Conservation (phyloP, 2,113 vertebrate species). For the Meriones unguiculatus region DNA sequence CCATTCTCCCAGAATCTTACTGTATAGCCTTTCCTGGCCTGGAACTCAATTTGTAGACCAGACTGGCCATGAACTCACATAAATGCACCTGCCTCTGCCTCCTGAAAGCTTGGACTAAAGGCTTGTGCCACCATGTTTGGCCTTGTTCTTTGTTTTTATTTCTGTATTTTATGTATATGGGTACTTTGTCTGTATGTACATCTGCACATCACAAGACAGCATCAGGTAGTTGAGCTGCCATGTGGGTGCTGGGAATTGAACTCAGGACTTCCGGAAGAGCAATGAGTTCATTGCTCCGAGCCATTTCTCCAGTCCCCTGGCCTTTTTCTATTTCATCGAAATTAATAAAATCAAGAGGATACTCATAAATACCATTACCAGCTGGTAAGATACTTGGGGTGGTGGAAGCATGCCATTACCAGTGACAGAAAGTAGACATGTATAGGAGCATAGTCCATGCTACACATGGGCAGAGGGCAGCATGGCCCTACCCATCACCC, state of each 20-base stretch:
- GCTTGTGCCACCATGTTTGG: not conserved
- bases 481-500: not conserved
- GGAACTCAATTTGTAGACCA: not conserved
- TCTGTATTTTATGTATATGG: no score
- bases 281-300: no score
- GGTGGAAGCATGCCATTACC: not conserved
- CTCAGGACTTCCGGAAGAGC: no score
- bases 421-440: not conserved
- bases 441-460: not conserved
- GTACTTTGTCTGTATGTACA: no score
- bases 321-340: not conserved
- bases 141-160: not conserved
- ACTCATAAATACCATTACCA: not conserved
- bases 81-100: not conserved
- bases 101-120: not conserved
- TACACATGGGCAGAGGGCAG: not conserved
- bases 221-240: no score
- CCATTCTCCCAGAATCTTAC: not conserved
- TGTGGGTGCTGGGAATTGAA: no score
- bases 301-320: not conserved
- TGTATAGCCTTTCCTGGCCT: not conserved
- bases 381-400: not conserved
- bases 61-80: not conserved
- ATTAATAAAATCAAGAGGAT: conserved; percentile 26
- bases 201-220: no score